Evolutionary conservation across 2,888 invertebrate species (phyloP), one percentile per base, ranked within the genome.

Genomic region (Stenolophus ochropezus): DNA sequence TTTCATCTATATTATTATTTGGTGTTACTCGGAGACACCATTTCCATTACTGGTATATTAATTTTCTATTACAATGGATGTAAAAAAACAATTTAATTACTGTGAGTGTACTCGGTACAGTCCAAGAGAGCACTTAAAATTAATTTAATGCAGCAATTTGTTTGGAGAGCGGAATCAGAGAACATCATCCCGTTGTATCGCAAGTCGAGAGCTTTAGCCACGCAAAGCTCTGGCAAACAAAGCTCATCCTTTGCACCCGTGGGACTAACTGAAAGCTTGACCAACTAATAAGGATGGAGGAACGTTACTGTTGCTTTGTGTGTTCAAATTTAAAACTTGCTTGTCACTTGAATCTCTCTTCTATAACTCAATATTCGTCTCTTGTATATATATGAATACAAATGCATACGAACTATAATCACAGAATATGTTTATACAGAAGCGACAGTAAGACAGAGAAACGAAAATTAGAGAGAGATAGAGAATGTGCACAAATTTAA

Each of bases 81-180:
- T 25, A 61, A 61, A 61, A 61, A 61, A 61, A 61, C 61, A 61
- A 23, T 61, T 23, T 61, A 23, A 61, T 61, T 61, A 61, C 25
- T n/a, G 8, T 23, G 23, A 61, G 61, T 61, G 20, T 20, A 2
- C 18, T 20, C 21, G 18, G 21, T 56, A 1, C 18, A 6, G 2
- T 21, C n/a, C 25, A 23, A 25, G 16, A 61, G 11, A 61, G 25
- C 61, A 61, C 61, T 61, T 61, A 61, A 61, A 61, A 61, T 61
- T 61, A 61, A 61, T 61, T 61, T 21, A 61, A 61, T 61, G 61
- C 61, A 61, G 25, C 61, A 61, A 61, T 61, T 61, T 61, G 61
- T 61, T 25, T 61, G 23, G 23, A 61, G 25, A 61, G n/a, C 61
- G 25, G 14, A 61, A 61, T 61, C 61, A 61, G 25, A 25, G 61